A percentile compares a stretch with the other conserved stretches of the same genome.
phyloP scores from a whole-genome alignment of 2,113 vertebrate genomes.

The Psophia crepitans region DNA sequence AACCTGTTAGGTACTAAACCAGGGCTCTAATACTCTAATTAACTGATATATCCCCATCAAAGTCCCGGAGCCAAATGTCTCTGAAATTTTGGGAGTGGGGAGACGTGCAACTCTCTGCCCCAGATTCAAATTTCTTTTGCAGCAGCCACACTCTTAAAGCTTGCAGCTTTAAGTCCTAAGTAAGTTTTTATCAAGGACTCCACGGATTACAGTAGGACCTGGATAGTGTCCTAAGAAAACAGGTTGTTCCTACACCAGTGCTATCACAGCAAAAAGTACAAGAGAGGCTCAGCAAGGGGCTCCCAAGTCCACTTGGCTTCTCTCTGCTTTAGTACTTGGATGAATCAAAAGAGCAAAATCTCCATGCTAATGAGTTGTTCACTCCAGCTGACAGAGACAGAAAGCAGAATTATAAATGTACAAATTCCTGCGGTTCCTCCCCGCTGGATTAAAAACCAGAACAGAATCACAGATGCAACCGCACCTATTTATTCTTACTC shows the following conservation, averaged over 20 bases:
- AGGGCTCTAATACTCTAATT: neutral
- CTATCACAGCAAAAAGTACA: neutral
- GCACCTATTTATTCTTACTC: neutral
- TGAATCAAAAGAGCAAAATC: neutral
- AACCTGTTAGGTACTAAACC: neutral
- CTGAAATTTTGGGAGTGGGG: neutral
- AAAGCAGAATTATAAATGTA: neutral
- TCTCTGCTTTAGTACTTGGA: neutral
- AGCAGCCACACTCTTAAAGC: neutral
- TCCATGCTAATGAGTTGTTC: neutral
- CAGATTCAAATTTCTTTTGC: neutral
- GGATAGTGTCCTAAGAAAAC: neutral
- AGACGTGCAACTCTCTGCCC: neutral
- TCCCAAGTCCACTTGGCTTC: neutral
- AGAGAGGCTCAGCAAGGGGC: neutral
- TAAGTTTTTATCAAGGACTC: neutral
- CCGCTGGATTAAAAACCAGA: neutral
- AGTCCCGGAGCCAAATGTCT: neutral
- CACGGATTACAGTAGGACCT: neutral
- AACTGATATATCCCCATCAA: neutral
- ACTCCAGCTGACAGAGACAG: neutral
- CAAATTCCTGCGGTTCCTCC: neutral
- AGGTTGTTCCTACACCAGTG: neutral
- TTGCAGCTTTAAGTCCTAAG: neutral
- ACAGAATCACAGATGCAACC: neutral